Evolutionary conservation across 2,113 vertebrate species (phyloP), one percentile per base, ranked within the genome.

Genomic region (Procapra przewalskii): DNA sequence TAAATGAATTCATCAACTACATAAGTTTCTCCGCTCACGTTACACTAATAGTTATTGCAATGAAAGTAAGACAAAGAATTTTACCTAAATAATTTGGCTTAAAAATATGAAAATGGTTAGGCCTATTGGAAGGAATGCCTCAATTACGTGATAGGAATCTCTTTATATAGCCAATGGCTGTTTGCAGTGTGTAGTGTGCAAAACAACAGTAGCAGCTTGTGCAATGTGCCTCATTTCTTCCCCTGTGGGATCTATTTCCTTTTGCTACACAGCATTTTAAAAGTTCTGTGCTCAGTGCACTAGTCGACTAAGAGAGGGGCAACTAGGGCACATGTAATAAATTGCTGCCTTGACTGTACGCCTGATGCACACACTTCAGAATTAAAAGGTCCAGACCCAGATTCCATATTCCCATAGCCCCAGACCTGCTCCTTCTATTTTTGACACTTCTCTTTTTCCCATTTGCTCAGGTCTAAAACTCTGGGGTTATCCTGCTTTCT

Each of bases 71-170:
- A 90, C 36, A 43, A 3, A 43, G 40, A 45, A 96, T 92, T 95
- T n/a, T 50, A 33, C 3, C 75, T 50, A 93, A 82, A 57, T 50
- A 52, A 14, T 33, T 75, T 93, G 75, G 60, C 91, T 75, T 55
- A 95, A 94, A 94, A 54, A 50, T 86, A 52, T 96, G 82, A 97
- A 98, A 64, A 88, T 54, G 16, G 48, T 88, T 54, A 81, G 0
- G 0, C 43, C 45, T 96, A 14, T 88, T 90, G 96, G 83, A 98
- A 96, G 52, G 19, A 94, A 57, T 71, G 2, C 33, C 83, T 54
- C 23, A 7, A 8, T 52, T 11, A 8, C 7, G 3, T 40, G 31
- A 59, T 31, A 45, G 75, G 40, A 77, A 16, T 1, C 15, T 17
- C 50, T 60, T 40, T 60, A 3, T 77, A 5, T 4, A 6, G 6